These are phyloP conservation scores for Protobothrops flavoviridis DNA, from an alignment of 2,113 vertebrate species.

Conservation along the genomic window DNA sequence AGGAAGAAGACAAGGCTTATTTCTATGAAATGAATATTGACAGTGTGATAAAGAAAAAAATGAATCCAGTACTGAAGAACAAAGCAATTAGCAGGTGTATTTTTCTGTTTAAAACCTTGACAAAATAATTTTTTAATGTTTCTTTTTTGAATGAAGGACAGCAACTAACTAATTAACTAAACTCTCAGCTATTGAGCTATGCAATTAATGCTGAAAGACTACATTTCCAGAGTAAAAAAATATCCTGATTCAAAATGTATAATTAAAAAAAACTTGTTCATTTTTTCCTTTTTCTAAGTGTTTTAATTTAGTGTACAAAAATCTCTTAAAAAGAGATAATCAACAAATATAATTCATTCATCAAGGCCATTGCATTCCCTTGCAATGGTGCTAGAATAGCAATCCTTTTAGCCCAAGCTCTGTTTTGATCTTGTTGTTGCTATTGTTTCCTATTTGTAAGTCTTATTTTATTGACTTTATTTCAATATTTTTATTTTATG, in stretches of 20 bases:
- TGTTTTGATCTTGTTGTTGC: not conserved
- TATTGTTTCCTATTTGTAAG: not conserved
- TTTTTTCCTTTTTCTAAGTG: not conserved
- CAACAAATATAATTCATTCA: not conserved
- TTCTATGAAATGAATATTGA: conserved; percentile 9
- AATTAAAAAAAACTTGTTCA: not conserved
- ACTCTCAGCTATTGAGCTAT: not conserved
- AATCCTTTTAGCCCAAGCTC: not conserved
- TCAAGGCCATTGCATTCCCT: not conserved
- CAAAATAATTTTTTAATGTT: conserved; percentile 16
- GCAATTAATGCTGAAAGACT: conserved; percentile 16
- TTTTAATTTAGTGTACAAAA: not conserved
- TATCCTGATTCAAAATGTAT: not conserved
- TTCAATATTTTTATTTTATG: not conserved
- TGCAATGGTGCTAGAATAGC: not conserved
- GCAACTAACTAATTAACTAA: not conserved
- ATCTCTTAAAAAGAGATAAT: not conserved
- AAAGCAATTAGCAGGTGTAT: conserved; percentile 1
- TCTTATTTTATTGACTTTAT: not conserved
- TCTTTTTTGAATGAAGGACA: not conserved
- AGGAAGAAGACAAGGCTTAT: conserved; percentile 9
- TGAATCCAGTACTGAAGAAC: conserved; percentile 8
- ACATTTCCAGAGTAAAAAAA: not conserved
- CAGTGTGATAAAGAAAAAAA: not conserved
- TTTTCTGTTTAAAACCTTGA: not conserved